Base-by-base conservation (phyloP, 1,140 invertebrate species). In the Apis florea region DNA sequence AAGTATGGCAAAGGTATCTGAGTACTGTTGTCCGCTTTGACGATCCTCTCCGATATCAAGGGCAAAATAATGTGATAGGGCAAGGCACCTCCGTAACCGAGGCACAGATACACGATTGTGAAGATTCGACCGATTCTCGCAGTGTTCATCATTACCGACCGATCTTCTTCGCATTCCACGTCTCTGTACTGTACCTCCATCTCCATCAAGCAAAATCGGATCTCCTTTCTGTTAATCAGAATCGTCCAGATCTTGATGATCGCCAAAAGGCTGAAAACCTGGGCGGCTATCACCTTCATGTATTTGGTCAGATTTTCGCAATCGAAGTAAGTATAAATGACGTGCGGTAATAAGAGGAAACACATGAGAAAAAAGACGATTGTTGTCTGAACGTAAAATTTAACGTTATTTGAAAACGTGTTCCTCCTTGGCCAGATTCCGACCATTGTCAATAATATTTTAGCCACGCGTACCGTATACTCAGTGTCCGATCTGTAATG, bases 41-140 rank as follows among this genome's bases (percentile, higher is more conserved):
- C 84, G 13, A 92, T 74, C 68, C 86, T 85, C 1, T 91, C 89
- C 1, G 83, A 89, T n/a, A 92, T 70, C 2, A 93, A 49, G 0
- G 92, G 92, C 85, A 92, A 85, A 11, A 93, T 87, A 19, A 93
- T 90, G 54, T 93, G 91, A 88, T 93, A 93, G 4, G 92, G 92
- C 11, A 93, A 75, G 0, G 91, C 91, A 1, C 92, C 92, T 11
- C 91, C 90, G 66, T 92, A 92, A 10, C 89, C 90, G 6, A 93
- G 78, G 24, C 91, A 86, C 40, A 92, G 71, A 74, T 93, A 93
- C 10, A 88, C 79, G 0, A 88, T 76, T 0, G 91, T 93, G 54
- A 93, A 93, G 1, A 91, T 78, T 61, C 90, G 82, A 11, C 90
- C 92, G 40, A 90, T 90, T 47, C 90, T 91, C 1, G 91, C 92